Base-by-base conservation (phyloP, 2,797 vertebrate species). In the Alca torda region DNA sequence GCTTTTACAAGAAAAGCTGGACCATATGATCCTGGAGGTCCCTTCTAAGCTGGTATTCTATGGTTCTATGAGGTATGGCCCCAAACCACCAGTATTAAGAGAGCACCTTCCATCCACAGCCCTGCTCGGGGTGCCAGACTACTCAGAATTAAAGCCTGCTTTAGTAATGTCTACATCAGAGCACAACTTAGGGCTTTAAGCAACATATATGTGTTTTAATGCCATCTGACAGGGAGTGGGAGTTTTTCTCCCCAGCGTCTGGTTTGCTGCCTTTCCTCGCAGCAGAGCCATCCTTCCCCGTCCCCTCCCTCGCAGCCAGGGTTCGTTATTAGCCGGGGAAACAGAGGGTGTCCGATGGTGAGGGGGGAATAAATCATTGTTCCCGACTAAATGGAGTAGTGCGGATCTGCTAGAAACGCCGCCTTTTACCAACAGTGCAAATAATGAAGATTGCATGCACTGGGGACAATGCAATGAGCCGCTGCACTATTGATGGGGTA, bases 351-450 rank as follows among this genome's bases (percentile, higher is more conserved):
- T 95, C 97, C 89, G n/a, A 74, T 57, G 79, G 97, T 18, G 84
- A 97, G 96, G 92, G 94, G 96, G 95, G 98, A 98, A 98, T 98
- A 98, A 98, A 98, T 98, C 98, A 98, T 90, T 92, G 96, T 98
- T 97, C 98, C 97, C 98, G 54, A 98, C 98, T 98, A 98, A 99
- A 99, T 98, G 98, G 98, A 98, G 98, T 97, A 97, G 98, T 94
- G 98, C 96, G 11, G 98, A 98, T 98, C 98, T 98, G 98, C 98
- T 97, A 97, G 97, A 97, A 98, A 97, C 21, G 79, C 94, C 41
- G 95, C 97, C 97, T 98, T 97, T 98, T 95, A 92, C 97, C 97
- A 97, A 88, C 97, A 96, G 98, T 93, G 98, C 98, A 97, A 97
- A 97, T 98, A 98, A 98, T 97, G 97, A 97, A 95, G 97, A 97